phyloP scores from a whole-genome alignment of 2,888 invertebrate species.

The Diadegma fenestrale region DNA sequence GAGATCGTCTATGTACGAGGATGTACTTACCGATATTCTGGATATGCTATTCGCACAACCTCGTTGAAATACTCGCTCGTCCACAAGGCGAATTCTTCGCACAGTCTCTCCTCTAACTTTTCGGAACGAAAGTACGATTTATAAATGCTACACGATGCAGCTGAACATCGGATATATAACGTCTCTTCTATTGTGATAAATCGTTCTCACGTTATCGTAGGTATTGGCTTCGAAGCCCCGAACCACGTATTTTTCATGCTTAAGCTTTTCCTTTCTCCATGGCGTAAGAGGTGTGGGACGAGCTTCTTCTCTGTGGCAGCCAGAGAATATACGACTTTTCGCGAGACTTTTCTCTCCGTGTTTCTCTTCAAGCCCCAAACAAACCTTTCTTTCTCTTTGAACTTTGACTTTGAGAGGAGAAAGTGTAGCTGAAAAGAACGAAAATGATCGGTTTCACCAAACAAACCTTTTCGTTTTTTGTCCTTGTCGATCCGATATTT shows the following conservation, averaged over 20 bases:
- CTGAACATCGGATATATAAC: constrained; percentile 66
- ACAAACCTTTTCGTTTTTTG: neutral
- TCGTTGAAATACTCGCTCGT: constrained; percentile 1
- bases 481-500: constrained; percentile 11
- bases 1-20: constrained; percentile 34
- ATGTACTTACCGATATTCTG: constrained; percentile 31
- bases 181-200: constrained; percentile 71
- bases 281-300: constrained; percentile 47
- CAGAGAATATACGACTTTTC: constrained; percentile 63
- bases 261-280: constrained; percentile 66
- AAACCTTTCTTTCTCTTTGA: constrained; percentile 39
- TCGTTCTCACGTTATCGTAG: constrained; percentile 69
- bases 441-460: constrained; percentile 45
- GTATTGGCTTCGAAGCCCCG: constrained; percentile 67
- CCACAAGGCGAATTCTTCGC: constrained; percentile 11
- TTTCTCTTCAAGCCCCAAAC: constrained; percentile 41
- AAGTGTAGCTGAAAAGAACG: constrained; percentile 55
- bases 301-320: constrained; percentile 39
- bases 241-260: constrained; percentile 71
- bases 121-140: constrained; percentile 64
- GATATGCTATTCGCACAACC: constrained; percentile 33
- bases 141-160: constrained; percentile 70
- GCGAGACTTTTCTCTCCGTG: constrained; percentile 45
- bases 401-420: constrained; percentile 42
- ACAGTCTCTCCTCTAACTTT: constrained; percentile 43